These are phyloP conservation scores for Hybognathus amarus DNA, from an alignment of 2,797 vertebrate species.

Conservation along the genomic window DNA sequence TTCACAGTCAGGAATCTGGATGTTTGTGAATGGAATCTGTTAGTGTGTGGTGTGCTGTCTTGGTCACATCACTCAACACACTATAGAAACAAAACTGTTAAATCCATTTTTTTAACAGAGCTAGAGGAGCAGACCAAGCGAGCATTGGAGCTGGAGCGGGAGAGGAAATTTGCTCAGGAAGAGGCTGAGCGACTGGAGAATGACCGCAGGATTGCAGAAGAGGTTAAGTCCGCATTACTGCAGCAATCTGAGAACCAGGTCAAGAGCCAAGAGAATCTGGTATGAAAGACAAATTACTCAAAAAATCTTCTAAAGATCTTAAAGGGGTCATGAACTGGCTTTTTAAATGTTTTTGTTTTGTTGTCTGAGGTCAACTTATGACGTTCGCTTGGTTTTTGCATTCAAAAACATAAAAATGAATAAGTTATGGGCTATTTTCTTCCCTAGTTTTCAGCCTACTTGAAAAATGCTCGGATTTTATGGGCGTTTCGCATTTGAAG, in stretches of 20 bases:
- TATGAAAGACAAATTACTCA: slow-evolving; percentile 61
- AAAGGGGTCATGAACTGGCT: no score
- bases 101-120: slow-evolving; percentile 74
- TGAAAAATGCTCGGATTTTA: no score
- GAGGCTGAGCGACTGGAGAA: slow-evolving; percentile 92
- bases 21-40: neutral
- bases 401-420: no score
- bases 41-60: neutral
- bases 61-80: neutral
- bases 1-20: neutral
- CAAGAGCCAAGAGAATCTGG: slow-evolving; percentile 92
- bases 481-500: no score
- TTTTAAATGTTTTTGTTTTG: no score
- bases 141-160: slow-evolving; percentile 91
- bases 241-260: slow-evolving; percentile 87
- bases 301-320: neutral
- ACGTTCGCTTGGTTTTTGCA: no score
- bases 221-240: slow-evolving; percentile 88
- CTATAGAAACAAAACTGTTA: neutral
- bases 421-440: no score
- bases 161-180: slow-evolving; percentile 87
- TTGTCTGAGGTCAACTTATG: no score
- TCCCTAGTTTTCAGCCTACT: no score
- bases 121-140: slow-evolving; percentile 95
- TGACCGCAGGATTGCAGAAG: slow-evolving; percentile 87